Evolutionary conservation across 2,888 invertebrate genomes (phyloP).

Genomic region (Formica aserva): DNA sequence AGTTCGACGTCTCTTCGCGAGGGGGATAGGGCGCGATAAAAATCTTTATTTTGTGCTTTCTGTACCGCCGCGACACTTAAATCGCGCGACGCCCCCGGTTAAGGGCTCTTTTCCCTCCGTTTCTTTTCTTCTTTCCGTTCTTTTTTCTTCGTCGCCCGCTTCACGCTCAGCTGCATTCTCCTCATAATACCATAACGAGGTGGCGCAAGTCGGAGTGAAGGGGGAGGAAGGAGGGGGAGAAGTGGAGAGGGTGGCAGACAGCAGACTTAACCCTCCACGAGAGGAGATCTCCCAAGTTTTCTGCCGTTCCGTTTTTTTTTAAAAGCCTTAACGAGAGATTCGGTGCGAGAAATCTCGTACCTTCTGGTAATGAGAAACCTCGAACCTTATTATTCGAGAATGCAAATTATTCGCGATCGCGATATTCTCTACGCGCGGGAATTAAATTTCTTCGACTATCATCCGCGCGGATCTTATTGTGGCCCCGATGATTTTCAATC

Average conservation of each 20-base stretch:
- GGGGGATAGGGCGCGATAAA: constrained; percentile 62
- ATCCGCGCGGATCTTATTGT: not conserved
- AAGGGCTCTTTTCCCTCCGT: constrained; percentile 54
- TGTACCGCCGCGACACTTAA: constrained; percentile 64
- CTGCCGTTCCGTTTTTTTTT: constrained; percentile 68
- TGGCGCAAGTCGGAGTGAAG: constrained; percentile 47
- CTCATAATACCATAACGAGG: constrained; percentile 75
- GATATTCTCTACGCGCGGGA: not conserved
- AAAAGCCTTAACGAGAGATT: constrained; percentile 71
- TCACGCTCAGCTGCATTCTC: constrained; percentile 69
- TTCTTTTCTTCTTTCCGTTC: constrained; percentile 23
- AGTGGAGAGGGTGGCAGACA: constrained; percentile 44
- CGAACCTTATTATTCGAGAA: constrained; percentile 66
- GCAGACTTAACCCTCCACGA: constrained; percentile 29
- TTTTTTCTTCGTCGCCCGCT: constrained; percentile 25
- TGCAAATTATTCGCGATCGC: constrained; percentile 51
- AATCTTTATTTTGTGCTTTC: constrained; percentile 71
- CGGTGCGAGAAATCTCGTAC: constrained; percentile 44
- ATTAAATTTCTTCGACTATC: constrained; percentile 34
- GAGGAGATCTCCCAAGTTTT: constrained; percentile 70
- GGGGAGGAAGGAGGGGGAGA: no score
- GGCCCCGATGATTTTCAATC: not conserved
- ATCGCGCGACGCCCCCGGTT: constrained; percentile 58
- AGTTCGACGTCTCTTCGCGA: constrained; percentile 62
- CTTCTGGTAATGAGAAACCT: constrained; percentile 56